phyloP scores from a whole-genome alignment of 2,113 vertebrate species.

The Odontesthes bonariensis region DNA sequence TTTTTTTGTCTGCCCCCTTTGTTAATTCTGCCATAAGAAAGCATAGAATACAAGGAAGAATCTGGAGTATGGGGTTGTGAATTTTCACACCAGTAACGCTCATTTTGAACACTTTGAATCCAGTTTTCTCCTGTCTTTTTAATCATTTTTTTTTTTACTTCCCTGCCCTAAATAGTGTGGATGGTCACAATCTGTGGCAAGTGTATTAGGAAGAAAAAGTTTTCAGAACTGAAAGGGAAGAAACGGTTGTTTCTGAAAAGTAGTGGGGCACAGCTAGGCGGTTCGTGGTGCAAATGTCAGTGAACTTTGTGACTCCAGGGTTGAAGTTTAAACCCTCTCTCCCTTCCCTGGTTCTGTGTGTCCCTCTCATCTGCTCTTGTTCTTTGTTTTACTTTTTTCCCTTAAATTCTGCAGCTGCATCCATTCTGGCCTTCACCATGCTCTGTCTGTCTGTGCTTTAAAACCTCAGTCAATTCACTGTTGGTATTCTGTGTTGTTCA shows the following conservation, averaged over 20 bases:
- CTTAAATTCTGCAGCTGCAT: conserved; percentile 43
- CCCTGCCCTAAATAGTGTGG: conserved; percentile 47
- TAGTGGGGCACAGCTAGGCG: conserved; percentile 59
- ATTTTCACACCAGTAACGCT: conserved; percentile 53
- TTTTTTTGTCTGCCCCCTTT: conserved; percentile 49
- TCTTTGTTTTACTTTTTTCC: conserved; percentile 14
- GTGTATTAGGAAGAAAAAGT: conserved; percentile 60
- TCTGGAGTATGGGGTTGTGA: conserved; percentile 43
- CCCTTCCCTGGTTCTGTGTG: conserved; percentile 33
- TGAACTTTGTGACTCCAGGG: conserved; percentile 75
- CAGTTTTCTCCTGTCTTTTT: conserved; percentile 34
- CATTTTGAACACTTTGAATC: conserved; percentile 46
- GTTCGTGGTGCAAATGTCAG: conserved; percentile 79
- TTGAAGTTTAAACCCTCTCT: conserved; percentile 72
- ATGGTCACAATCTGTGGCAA: conserved; percentile 56
- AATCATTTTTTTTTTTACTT: conserved; percentile 9
- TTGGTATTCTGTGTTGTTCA: conserved; percentile 56
- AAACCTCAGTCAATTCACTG: conserved; percentile 66
- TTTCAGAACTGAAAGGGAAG: conserved; percentile 56
- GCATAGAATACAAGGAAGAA: conserved; percentile 59
- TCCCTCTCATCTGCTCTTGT: conserved; percentile 26
- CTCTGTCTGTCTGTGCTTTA: conserved; percentile 52
- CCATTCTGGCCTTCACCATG: conserved; percentile 44
- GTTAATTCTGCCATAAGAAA: conserved; percentile 72
- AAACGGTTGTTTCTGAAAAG: conserved; percentile 63